Evolutionary conservation across 2,113 vertebrate species (phyloP).

Genomic region (Nannospalax galili): DNA sequence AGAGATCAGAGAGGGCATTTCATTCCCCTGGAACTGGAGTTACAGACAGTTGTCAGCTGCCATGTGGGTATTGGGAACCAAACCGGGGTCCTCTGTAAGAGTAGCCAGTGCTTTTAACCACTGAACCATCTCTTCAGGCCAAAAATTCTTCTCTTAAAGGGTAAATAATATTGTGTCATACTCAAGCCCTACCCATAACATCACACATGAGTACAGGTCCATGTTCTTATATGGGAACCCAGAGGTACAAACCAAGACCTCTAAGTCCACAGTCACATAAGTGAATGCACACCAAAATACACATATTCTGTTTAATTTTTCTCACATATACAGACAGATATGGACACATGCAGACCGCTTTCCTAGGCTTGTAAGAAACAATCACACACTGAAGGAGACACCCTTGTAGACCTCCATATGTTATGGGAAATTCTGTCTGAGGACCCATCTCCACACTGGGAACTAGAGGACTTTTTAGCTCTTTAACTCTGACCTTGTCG

Average conservation of each 20-base stretch:
- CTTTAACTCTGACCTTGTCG: not conserved
- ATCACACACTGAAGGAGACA: not conserved
- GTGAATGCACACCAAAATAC: fast-evolving
- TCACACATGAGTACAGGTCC: not conserved
- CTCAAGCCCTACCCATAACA: not conserved
- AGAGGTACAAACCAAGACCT: no score
- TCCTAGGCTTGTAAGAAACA: not conserved
- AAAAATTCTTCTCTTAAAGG: not conserved
- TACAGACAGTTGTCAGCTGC: no score
- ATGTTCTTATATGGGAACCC: not conserved
- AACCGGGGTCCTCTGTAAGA: no score
- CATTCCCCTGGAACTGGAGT: no score
- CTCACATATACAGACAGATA: not conserved
- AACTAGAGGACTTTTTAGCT: not conserved
- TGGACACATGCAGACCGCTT: not conserved
- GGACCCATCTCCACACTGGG: not conserved
- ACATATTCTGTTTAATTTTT: no score
- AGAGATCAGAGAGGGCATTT: no score
- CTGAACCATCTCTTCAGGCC: no score
- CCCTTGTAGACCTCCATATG: fast-evolving
- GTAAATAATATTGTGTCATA: not conserved
- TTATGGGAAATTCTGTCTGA: not conserved
- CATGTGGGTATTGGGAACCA: no score
- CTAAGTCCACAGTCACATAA: fast-evolving
- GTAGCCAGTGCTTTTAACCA: no score